Evolutionary conservation across 1,140 invertebrate genomes (phyloP), one percentile per base, ranked within the genome.

Genomic region (Brachystomella parvula): DNA sequence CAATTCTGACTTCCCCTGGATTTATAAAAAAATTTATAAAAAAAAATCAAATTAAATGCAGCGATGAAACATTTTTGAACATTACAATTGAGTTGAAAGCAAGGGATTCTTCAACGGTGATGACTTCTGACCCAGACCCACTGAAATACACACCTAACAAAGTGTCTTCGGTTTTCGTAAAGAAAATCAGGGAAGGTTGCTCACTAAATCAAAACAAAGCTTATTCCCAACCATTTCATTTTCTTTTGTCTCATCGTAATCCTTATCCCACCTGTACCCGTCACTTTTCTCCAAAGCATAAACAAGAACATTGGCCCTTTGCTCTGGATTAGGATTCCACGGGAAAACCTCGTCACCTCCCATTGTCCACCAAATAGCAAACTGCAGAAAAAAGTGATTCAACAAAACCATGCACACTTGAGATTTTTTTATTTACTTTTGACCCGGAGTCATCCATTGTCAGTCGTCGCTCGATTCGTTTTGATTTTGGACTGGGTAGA

Each of bases 271-370:
- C 44, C 21, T 47, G 15, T 15, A 32, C 15, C 32, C 17, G 12
- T 32, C 33, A 49, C 44, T 53, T 35, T 61, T 53, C 58, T 59
- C 39, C 33, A 68, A 31, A 21, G 61, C 44, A 39, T 64, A 68
- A 29, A 68, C 58, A 3, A 68, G 31, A 21, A 68, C 58, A 30
- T 68, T 68, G 2, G 66, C 66, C 30, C 66, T 31, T 59, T 71
- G 63, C 44, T 71, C 66, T 47, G 69, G 63, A 17, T 67, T 67
- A n/a, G 69, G 69, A 32, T 63, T 71, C 69, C 69, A 71, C 0
- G 69, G 69, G 35, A 71, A 71, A 39, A 71, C 67, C n/a, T 71
- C 70, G 47, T 71, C 64, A 57, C 68, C 68, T 15, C 66, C 65
- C 3, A 58, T 64, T 3, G 66, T 60, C 70, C 70, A 71, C 70